Conservation (phyloP, 1,140 invertebrate genomes). For the Aphaenogaster rudis region DNA sequence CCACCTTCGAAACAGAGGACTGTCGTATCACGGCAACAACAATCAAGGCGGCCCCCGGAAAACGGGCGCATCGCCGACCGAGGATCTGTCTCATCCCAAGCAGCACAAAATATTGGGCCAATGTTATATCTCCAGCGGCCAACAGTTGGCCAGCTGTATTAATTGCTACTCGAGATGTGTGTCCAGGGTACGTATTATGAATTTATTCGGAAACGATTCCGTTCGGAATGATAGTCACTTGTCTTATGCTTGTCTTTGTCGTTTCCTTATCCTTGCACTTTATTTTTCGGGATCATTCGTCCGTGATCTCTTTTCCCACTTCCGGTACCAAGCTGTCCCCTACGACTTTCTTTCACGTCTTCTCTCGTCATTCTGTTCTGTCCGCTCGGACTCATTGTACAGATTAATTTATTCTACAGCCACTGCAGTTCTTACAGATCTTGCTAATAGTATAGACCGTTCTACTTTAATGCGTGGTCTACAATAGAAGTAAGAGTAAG, state of each 20-base stretch:
- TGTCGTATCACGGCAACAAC: slow-evolving; percentile 72
- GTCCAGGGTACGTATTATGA: too few species aligned
- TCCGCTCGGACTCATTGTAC: not conserved
- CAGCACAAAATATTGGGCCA: too few species aligned
- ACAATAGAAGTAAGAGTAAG: too few species aligned
- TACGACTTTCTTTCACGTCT: not conserved
- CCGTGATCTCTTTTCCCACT: not conserved
- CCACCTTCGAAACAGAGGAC: slow-evolving; percentile 65
- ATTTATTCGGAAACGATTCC: too few species aligned
- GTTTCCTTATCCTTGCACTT: too few species aligned
- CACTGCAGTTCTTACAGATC: not conserved
- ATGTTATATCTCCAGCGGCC: too few species aligned
- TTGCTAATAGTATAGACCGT: not conserved
- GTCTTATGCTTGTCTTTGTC: too few species aligned
- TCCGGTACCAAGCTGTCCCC: not conserved
- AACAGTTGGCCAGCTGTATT: too few species aligned
- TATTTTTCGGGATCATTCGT: not conserved
- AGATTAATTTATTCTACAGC: not conserved
- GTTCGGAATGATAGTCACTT: too few species aligned
- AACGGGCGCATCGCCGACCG: not conserved
- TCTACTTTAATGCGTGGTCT: not conserved
- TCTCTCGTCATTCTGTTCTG: not conserved
- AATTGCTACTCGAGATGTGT: too few species aligned
- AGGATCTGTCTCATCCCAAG: not conserved
- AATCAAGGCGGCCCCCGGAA: slow-evolving; percentile 15